Base-by-base conservation (phyloP, 2,113 vertebrate genomes). In the Nettapus auritus region DNA sequence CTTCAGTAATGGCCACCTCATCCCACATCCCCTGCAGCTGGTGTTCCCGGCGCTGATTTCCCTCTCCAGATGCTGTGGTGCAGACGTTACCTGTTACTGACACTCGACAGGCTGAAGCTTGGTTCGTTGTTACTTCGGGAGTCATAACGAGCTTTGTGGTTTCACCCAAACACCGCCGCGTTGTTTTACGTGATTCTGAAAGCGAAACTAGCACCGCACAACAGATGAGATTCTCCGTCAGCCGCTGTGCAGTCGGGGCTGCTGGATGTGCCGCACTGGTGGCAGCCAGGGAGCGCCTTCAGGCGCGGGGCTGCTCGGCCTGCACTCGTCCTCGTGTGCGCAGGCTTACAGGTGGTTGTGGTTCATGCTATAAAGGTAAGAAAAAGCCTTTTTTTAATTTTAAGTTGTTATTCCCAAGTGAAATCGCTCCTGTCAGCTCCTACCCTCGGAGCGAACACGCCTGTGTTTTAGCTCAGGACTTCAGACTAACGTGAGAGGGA, bases 271-370 rank as follows among this genome's bases (percentile, higher is more conserved):
- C 4, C 10, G 56, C 12, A 18, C 60, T 34, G 56, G 5, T 46
- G 57, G 44, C 46, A 34, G 9, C 10, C 52, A 25, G 46, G 0
- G 0, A 33, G 12, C 0, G 2, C 15, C 55, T 53, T 28, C 62
- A 36, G 22, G 26, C 10, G 36, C 36, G 13, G 57, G 22, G 23
- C 20, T 22, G 7, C 26, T 69, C 40, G 5, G 1, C 22, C 28
- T 77, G 74, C 36, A 3, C 74, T 83, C n/a, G 3, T 44, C 44
- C 75, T 7, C 34, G 13, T 76, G 12, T 55, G 7, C 31, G 19
- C 6, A 29, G n/a, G 8, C 71, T 53, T 56, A 36, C 48, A 0
- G 17, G 6, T 22, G 18, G 25, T 53, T 73, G 22, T 76, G 15
- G 26, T 38, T 68, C 52, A 22, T 82, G 48, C 26, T 48, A 3